phyloP scores from a whole-genome alignment of 2,888 invertebrate species.

The Agrochola lota region DNA sequence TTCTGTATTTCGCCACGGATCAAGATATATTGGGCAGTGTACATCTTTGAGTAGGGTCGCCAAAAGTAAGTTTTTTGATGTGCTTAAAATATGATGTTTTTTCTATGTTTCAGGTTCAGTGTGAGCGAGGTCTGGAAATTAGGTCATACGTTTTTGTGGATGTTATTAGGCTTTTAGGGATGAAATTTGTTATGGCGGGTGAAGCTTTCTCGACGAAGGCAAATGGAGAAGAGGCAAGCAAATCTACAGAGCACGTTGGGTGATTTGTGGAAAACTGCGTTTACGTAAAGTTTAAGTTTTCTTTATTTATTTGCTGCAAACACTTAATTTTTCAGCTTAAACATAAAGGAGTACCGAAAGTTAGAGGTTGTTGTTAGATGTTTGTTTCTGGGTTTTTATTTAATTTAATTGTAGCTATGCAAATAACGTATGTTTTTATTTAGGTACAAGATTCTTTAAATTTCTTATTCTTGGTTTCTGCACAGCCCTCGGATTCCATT shows the following conservation, averaged over 20 bases:
- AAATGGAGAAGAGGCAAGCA: neutral
- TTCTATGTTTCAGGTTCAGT: conserved; percentile 5
- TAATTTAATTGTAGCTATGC: too few species aligned
- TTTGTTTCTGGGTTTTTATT: too few species aligned
- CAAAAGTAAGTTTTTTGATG: conserved; percentile 11
- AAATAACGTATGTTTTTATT: too few species aligned
- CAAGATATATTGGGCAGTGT: conserved; percentile 11
- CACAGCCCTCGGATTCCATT: neutral
- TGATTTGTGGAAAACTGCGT: too few species aligned
- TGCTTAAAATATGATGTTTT: conserved; percentile 34
- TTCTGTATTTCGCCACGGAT: neutral
- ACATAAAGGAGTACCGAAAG: neutral
- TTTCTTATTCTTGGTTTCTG: neutral
- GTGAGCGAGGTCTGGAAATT: conserved; percentile 34
- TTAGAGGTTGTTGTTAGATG: too few species aligned
- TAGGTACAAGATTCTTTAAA: too few species aligned
- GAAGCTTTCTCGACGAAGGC: neutral
- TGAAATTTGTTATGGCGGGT: neutral
- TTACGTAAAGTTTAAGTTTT: neutral
- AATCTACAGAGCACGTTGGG: neutral
- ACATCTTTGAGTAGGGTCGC: conserved; percentile 48
- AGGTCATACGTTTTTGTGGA: conserved; percentile 39
- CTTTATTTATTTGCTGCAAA: neutral
- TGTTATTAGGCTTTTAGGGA: conserved; percentile 26
- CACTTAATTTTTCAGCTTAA: neutral